A percentile compares a stretch with the other conserved stretches of the same genome.
phyloP scores from a whole-genome alignment of 2,797 vertebrate genomes.

The Silurus lanzhouensis region DNA sequence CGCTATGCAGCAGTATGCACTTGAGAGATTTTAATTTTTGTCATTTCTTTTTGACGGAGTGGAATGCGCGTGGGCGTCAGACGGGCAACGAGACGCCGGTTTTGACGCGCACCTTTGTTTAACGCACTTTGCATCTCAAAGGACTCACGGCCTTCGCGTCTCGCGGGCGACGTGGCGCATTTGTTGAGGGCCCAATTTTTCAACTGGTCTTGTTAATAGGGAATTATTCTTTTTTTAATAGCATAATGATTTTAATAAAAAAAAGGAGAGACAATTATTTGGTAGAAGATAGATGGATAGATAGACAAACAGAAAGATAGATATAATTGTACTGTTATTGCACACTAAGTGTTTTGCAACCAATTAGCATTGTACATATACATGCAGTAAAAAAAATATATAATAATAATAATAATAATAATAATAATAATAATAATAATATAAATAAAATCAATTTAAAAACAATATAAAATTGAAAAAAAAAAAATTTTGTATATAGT shows the following conservation, averaged over 20 bases:
- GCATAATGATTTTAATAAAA: neutral
- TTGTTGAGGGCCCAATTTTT: neutral
- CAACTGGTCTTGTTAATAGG: neutral
- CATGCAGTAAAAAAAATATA: too few relatives aligned
- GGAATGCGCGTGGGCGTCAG: neutral
- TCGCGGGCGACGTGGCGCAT: neutral
- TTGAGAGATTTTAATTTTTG: neutral
- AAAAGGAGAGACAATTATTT: too few relatives aligned
- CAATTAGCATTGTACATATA: too few relatives aligned
- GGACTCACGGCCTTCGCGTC: constrained; percentile 1
- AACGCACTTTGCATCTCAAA: neutral
- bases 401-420: too few relatives aligned
- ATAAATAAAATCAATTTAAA: too few relatives aligned
- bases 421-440: too few relatives aligned
- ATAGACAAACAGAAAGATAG: too few relatives aligned
- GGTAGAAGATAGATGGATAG: too few relatives aligned
- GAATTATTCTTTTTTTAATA: neutral
- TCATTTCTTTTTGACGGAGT: neutral
- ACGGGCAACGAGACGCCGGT: neutral
- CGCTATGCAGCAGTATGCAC: neutral
- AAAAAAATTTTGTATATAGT: too few relatives aligned
- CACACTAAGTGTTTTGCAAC: too few relatives aligned
- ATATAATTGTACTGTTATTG: too few relatives aligned
- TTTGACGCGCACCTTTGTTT: constrained; percentile 23
- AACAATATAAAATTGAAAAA: too few relatives aligned